These are phyloP conservation scores for Rhimphoctona megacephalus DNA, from an alignment of 2,888 invertebrate genomes.

Conservation along the genomic window DNA sequence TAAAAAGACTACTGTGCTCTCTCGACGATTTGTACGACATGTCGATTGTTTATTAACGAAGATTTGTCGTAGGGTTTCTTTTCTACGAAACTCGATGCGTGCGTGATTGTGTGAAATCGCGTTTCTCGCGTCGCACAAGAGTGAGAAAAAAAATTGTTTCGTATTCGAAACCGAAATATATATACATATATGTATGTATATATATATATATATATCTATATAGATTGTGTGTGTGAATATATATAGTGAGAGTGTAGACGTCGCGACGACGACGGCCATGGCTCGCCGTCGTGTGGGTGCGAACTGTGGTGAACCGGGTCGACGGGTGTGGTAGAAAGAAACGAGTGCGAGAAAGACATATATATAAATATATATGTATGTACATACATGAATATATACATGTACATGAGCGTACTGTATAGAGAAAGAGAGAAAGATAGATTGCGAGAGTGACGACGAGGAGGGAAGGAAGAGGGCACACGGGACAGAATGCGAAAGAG, in stretches of 20 bases:
- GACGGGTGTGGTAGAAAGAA: conserved; percentile 70
- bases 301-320: conserved; percentile 70
- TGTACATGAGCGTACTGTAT: conserved; percentile 19
- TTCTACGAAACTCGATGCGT: background rate
- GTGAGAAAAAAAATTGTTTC: conserved; percentile 39
- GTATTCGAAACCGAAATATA: conserved; percentile 15
- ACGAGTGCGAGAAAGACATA: conserved; percentile 53
- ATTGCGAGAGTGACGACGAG: conserved; percentile 17
- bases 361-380: conserved; percentile 30
- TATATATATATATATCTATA: background rate
- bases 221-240: conserved; percentile 8
- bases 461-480: conserved; percentile 37
- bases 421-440: conserved; percentile 45
- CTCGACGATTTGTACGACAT: background rate
- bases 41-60: conserved; percentile 23
- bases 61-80: background rate
- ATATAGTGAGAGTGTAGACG: conserved; percentile 58
- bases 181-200: conserved; percentile 16
- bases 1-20: background rate
- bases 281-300: conserved; percentile 73
- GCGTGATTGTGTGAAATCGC: conserved; percentile 24
- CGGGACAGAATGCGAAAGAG: conserved; percentile 62
- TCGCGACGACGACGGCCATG: conserved; percentile 71
- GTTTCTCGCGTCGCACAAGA: conserved; percentile 8
- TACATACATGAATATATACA: conserved; percentile 22